These are phyloP conservation scores for Drosophila sulfurigaster DNA, from an alignment of 1,140 invertebrate genomes.

Conservation along the genomic window DNA sequence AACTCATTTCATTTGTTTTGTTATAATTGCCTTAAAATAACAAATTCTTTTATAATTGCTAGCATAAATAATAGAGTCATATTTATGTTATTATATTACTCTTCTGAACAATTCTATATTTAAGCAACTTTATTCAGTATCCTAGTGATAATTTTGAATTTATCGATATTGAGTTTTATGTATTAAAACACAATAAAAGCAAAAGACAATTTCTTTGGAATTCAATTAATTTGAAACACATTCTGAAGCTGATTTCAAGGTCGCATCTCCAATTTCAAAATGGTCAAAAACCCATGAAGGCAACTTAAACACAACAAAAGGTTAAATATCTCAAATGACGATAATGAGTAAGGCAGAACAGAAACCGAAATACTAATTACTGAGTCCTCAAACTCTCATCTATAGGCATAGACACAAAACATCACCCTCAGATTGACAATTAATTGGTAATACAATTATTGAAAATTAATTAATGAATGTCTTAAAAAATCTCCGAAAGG, in stretches of 20 bases:
- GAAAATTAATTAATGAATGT: slow-evolving; percentile 32
- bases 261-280: background rate
- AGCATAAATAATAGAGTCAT: no score
- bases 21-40: no score
- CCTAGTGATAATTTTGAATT: no score
- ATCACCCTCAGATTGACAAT: slow-evolving; percentile 1
- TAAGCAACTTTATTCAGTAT: no score
- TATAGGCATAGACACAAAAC: background rate
- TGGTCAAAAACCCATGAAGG: background rate
- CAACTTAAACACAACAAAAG: slow-evolving; percentile 35
- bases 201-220: no score
- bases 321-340: slow-evolving; percentile 46
- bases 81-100: no score
- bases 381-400: background rate
- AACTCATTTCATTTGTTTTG: no score
- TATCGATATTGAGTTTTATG: no score
- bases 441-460: slow-evolving; percentile 53
- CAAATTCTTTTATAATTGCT: no score
- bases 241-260: background rate
- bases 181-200: no score
- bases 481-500: slow-evolving; percentile 2
- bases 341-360: slow-evolving; percentile 5
- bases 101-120: no score
- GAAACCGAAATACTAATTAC: slow-evolving; percentile 1
- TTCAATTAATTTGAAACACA: background rate